Conservation (phyloP, 2,888 invertebrate species). For the Synergus gifuensis region DNA sequence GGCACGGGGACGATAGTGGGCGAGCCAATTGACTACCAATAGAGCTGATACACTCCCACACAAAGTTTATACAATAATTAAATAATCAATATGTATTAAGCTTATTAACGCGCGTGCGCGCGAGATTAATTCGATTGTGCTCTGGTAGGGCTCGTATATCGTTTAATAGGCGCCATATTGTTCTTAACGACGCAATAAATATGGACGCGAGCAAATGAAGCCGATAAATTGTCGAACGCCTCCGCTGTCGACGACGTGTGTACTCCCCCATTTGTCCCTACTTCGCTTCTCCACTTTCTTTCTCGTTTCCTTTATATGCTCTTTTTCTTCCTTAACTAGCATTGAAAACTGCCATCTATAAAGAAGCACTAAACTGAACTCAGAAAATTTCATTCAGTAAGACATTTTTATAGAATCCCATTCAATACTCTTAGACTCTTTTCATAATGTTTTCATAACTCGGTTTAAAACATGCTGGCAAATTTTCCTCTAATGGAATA, state of each 20-base stretch:
- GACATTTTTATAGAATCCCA: background rate
- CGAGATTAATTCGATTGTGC: constrained; percentile 70
- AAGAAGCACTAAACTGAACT: background rate
- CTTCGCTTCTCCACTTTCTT: background rate
- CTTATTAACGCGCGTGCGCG: constrained; percentile 67
- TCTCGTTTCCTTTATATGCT: background rate
- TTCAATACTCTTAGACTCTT: background rate
- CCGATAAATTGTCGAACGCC: constrained; percentile 76
- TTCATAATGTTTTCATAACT: background rate
- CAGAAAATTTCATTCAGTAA: background rate
- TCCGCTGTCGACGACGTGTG: constrained; percentile 67
- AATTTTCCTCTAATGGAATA: too few relatives aligned
- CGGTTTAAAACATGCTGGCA: too few relatives aligned
- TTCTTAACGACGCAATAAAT: constrained; percentile 75
- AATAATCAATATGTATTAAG: constrained; percentile 77
- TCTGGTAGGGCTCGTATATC: constrained; percentile 67
- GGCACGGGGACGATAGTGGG: constrained; percentile 59
- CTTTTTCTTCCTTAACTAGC: background rate
- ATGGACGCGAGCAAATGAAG: constrained; percentile 74
- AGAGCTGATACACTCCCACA: constrained; percentile 65
- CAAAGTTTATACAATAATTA: constrained; percentile 73
- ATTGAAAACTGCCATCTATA: background rate
- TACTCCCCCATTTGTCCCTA: constrained; percentile 37
- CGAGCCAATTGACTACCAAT: constrained; percentile 63
- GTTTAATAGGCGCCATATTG: constrained; percentile 75